Evolutionary conservation across 2,797 vertebrate genomes (phyloP).

Genomic region (Remorina albescens): DNA sequence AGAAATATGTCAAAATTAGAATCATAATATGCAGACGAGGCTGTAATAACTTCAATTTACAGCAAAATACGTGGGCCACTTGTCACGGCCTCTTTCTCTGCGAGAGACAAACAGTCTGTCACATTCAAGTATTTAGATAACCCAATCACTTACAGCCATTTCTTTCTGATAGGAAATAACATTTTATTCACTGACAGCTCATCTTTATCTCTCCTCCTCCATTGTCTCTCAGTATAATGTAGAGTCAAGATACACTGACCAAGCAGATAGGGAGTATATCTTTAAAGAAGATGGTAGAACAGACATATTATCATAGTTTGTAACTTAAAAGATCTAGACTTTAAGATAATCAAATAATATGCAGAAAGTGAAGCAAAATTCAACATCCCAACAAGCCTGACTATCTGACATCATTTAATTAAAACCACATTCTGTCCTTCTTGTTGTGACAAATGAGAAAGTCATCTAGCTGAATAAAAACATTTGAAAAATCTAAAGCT

Average conservation of each 20-base stretch:
- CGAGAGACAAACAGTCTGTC: slow-evolving; percentile 47
- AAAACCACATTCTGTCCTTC: neutral
- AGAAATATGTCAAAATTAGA: slow-evolving; percentile 41
- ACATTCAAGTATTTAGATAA: slow-evolving; percentile 47
- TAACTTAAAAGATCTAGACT: slow-evolving; percentile 28
- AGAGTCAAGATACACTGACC: slow-evolving; percentile 56
- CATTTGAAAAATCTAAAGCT: neutral
- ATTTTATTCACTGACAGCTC: slow-evolving; percentile 58
- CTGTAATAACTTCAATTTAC: slow-evolving; percentile 36
- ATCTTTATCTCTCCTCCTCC: slow-evolving; percentile 55
- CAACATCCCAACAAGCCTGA: neutral
- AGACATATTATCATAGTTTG: slow-evolving; percentile 36
- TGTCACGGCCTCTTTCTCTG: slow-evolving; percentile 29
- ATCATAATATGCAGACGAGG: slow-evolving; percentile 31
- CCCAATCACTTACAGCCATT: slow-evolving; percentile 52
- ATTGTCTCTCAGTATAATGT: slow-evolving; percentile 45
- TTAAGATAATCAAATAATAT: slow-evolving; percentile 43
- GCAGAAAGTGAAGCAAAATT: slow-evolving; percentile 8
- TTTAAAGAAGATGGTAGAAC: slow-evolving; percentile 33
- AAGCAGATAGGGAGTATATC: slow-evolving; percentile 21
- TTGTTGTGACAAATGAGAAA: neutral
- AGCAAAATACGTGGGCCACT: slow-evolving; percentile 37
- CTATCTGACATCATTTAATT: slow-evolving; percentile 11
- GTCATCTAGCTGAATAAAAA: neutral
- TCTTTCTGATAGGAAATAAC: slow-evolving; percentile 46